Conservation (phyloP, 2,113 vertebrate species). For the Tychaedon coryphoeus region DNA sequence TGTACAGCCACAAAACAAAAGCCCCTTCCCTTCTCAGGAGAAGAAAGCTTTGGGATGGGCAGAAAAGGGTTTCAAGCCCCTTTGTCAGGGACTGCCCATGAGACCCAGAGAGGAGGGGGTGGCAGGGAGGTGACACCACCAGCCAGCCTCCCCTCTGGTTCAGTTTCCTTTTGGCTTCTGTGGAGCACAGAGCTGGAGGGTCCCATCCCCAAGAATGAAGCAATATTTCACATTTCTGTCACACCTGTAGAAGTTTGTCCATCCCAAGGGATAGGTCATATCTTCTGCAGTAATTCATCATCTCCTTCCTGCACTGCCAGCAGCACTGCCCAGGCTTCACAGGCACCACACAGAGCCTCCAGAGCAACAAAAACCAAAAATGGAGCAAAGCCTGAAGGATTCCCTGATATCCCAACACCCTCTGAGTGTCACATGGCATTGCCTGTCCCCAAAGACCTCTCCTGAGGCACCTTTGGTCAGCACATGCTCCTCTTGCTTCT, state of each 20-base stretch:
- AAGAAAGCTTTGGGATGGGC: background rate
- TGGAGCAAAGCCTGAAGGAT: background rate
- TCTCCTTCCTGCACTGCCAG: background rate
- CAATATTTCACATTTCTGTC: background rate
- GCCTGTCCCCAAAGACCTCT: background rate
- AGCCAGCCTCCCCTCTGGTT: background rate
- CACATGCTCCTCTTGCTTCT: background rate
- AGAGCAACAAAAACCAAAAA: background rate
- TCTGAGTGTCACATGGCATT: background rate
- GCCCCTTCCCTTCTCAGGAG: background rate
- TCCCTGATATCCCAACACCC: background rate
- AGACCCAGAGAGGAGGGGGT: background rate
- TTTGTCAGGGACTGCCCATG: accelerated
- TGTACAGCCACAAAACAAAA: background rate
- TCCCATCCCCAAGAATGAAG: background rate
- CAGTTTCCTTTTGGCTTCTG: background rate
- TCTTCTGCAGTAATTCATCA: background rate
- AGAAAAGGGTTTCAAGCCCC: background rate
- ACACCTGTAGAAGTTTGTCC: background rate
- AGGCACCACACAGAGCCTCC: background rate
- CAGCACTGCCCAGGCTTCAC: background rate
- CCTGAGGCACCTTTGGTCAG: background rate
- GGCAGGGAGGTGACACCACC: background rate
- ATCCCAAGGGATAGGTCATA: background rate
- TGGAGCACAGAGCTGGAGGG: background rate